Base-by-base conservation (phyloP, 2,797 vertebrate species). In the Sciurus carolinensis region DNA sequence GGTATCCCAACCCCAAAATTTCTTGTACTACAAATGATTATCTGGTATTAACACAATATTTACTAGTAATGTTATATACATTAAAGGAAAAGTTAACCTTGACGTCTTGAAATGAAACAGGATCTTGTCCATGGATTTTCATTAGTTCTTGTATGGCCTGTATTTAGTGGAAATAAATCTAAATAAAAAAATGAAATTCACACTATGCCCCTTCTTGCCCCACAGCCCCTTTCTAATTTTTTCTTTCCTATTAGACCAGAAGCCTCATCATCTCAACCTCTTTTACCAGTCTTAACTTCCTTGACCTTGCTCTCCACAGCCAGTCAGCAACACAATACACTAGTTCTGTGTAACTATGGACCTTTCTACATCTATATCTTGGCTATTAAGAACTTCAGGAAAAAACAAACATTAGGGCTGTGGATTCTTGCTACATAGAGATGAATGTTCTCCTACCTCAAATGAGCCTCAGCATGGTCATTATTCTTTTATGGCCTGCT, bases 121-220 rank as follows among this genome's bases (percentile, higher is more conserved):
- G 99, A 96, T 99, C 99, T 98, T 99, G 99, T 84, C 99, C 99
- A 12, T 99, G 99, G 87, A 99, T 98, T 98, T 99, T 99, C 99
- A 99, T 99, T 99, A 99, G 99, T 96, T 99, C 99, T 97, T 99
- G 99, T 98, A 99, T 99, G 92, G 99, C 99, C 99, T 99, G 96
- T 93, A 96, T 93, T 91, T 91, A 93, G 82, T 76, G 80, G 73
- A 97, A 97, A 97, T 88, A 96, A 91, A 94, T 82, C 18, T 59
- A 93, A 97, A 91, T 96, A 83, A 95, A 96, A 39, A 86, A 96
- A 33, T 89, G 50, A 92, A 89, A 89, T 14, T 89, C 0, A 82
- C 22, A 76, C 57, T 18, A 66, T 66, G 20, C 36, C 42, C 30
- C 36, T 17, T 59, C 8, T 26, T 18, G 14, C 62, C 14, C 72